These are phyloP conservation scores for Chrysocyon brachyurus DNA, from an alignment of 2,797 vertebrate genomes.

Conservation along the genomic window DNA sequence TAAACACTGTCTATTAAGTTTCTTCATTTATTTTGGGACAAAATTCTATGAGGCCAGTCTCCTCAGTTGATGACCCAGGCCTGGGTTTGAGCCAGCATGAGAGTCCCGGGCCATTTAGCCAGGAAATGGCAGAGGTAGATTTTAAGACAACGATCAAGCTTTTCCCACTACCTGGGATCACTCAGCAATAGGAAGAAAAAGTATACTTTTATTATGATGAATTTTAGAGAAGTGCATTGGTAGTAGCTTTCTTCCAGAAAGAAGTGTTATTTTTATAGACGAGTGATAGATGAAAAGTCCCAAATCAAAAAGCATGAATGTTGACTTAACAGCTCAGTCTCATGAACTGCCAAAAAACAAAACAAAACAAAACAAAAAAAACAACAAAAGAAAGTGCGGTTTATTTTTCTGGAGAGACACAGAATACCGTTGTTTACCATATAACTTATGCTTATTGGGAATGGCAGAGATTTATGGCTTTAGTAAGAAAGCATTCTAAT, in stretches of 20 bases:
- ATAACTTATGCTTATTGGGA: conserved; percentile 15
- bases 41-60: not conserved
- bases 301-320: not conserved
- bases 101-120: not conserved
- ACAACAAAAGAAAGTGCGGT: not conserved
- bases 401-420: not conserved
- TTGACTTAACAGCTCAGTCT: not conserved
- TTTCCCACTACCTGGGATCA: not conserved
- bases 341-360: not conserved
- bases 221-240: not conserved
- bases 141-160: not conserved
- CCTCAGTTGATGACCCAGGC: not conserved
- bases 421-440: not conserved
- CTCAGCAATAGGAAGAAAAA: not conserved
- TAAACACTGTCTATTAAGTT: not conserved
- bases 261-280: not conserved
- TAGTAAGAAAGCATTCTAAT: conserved; percentile 50
- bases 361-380: not conserved
- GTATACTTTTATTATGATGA: not conserved
- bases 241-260: not conserved
- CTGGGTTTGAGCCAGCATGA: not conserved
- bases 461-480: conserved; percentile 41
- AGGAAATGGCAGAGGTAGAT: not conserved
- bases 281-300: not conserved
- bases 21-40: not conserved